A percentile compares a stretch with the other conserved stretches of the same genome.
Conservation (phyloP, 2,888 invertebrate species). For the Clitarchus hookeri region DNA sequence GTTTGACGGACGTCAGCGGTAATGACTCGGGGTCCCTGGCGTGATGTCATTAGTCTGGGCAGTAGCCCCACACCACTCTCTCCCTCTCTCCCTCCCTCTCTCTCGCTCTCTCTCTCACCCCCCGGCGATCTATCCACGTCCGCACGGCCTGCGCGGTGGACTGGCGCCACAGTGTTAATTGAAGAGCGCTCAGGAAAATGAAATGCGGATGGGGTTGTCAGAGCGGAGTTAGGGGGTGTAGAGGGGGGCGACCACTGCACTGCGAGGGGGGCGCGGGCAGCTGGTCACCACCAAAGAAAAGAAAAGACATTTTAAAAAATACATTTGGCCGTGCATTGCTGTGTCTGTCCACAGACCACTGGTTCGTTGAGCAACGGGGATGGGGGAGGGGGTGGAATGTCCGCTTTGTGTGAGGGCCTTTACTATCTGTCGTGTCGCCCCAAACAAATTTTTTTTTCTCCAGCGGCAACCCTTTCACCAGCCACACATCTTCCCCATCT, state of each 20-base stretch:
- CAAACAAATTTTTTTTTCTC: neutral
- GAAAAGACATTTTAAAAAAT: neutral
- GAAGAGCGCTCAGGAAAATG: neutral
- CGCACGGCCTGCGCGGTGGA: no score
- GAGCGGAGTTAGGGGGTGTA: no score
- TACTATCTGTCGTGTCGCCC: no score
- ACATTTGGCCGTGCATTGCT: no score
- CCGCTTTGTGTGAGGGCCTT: no score
- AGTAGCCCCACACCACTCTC: neutral
- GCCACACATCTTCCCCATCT: neutral
- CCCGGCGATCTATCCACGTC: no score
- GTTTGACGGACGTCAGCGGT: neutral
- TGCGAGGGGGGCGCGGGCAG: neutral
- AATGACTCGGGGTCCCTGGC: neutral
- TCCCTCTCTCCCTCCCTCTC: neutral
- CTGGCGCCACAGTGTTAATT: neutral
- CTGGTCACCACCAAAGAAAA: neutral
- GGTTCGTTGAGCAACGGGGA: no score
- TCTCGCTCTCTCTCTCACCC: no score
- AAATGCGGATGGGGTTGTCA: neutral
- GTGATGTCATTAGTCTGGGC: neutral
- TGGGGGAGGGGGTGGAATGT: no score
- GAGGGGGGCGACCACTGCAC: neutral
- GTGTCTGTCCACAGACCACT: no score
- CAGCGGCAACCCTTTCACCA: neutral